A percentile compares a stretch with the other conserved stretches of the same genome.
Conservation (phyloP, 2,888 invertebrate genomes). For the Mimumesa dahlbomi region DNA sequence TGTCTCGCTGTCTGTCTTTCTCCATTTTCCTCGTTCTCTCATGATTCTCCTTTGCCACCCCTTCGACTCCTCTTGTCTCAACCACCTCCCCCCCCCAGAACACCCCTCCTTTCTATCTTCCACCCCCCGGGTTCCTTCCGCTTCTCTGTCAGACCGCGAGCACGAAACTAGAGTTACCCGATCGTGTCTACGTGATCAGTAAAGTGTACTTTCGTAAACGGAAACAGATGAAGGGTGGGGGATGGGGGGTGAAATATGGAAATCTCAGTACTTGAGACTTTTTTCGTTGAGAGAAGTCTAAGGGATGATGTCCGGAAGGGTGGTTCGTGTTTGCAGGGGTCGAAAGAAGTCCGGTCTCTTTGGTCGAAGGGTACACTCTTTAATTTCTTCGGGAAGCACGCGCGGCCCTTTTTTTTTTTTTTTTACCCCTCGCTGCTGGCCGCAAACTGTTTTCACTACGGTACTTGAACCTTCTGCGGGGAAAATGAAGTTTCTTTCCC, state of each 20-base stretch:
- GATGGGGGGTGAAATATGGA: constrained; percentile 59
- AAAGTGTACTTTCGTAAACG: constrained; percentile 43
- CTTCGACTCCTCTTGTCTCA: background rate
- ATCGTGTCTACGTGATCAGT: constrained; percentile 64
- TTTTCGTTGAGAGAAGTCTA: background rate
- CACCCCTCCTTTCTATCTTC: constrained; percentile 26
- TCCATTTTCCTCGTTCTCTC: constrained; percentile 17
- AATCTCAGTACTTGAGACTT: constrained; percentile 42
- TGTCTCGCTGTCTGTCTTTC: constrained; percentile 7
- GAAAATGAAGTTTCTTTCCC: constrained; percentile 15
- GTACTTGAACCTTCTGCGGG: background rate
- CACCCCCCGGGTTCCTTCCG: constrained; percentile 26
- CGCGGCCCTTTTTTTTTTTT: no score
- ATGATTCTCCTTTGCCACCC: background rate
- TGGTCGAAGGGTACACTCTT: constrained; percentile 2
- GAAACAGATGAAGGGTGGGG: no score
- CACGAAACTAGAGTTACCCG: constrained; percentile 63
- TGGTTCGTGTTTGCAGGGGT: constrained; percentile 1
- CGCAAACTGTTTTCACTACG: no score
- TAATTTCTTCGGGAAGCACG: constrained; percentile 43
- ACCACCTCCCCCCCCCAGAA: background rate
- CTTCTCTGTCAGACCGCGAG: constrained; percentile 47
- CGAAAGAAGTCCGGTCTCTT: background rate
- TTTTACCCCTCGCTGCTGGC: constrained; percentile 6
- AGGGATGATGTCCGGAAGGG: background rate